These are phyloP conservation scores for Diachasma alloeum DNA, from an alignment of 1,140 invertebrate species.

Conservation along the genomic window DNA sequence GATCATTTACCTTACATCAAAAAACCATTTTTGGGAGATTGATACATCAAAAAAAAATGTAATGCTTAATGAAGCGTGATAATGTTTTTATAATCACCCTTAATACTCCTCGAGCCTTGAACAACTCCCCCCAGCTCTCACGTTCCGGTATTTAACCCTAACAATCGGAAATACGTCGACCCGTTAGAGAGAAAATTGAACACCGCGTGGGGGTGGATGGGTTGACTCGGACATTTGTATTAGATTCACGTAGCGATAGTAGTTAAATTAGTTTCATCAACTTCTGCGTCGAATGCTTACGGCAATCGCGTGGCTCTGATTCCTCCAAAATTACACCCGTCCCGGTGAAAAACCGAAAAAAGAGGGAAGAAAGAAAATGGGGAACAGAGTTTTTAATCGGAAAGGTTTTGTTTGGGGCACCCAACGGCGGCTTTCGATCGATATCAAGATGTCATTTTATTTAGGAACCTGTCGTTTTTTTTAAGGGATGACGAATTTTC, in stretches of 20 bases:
- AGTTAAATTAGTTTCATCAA: slow-evolving; percentile 46
- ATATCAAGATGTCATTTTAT: slow-evolving; percentile 9
- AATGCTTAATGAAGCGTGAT: not conserved
- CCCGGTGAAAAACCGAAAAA: not conserved
- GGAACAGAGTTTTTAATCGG: slow-evolving; percentile 19
- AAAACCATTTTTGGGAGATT: not conserved
- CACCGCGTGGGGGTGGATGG: slow-evolving; percentile 30
- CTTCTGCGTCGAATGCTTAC: slow-evolving; percentile 31
- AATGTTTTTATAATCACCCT: not conserved
- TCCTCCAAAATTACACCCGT: slow-evolving; percentile 36
- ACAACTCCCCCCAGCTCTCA: not conserved
- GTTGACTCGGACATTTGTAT: slow-evolving; percentile 36
- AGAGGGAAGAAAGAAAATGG: not conserved
- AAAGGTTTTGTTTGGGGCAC: slow-evolving; percentile 23
- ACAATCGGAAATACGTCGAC: slow-evolving; percentile 9
- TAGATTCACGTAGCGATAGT: slow-evolving; percentile 40
- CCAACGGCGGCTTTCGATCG: slow-evolving; percentile 11
- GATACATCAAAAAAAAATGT: not conserved
- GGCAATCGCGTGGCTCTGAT: slow-evolving; percentile 38
- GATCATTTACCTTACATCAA: too few species aligned
- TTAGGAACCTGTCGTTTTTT: not conserved
- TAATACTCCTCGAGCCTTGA: not conserved
- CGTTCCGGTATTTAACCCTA: not conserved
- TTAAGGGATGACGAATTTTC: too few species aligned
- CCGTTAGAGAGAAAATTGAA: slow-evolving; percentile 25